phyloP scores from a whole-genome alignment of 2,888 invertebrate species.

The Sarcophaga subvicina region DNA sequence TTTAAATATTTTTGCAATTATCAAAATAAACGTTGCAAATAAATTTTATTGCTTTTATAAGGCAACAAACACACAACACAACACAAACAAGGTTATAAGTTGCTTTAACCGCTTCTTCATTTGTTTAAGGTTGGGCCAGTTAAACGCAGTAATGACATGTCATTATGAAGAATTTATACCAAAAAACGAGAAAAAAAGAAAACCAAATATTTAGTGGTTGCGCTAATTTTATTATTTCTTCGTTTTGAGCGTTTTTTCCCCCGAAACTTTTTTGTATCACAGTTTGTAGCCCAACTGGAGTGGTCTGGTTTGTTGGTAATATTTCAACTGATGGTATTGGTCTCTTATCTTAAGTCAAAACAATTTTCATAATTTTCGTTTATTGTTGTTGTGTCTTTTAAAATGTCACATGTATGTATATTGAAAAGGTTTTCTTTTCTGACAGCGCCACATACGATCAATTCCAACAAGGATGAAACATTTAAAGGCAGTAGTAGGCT shows the following conservation, averaged over 20 bases:
- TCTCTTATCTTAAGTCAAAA: slow-evolving; percentile 81
- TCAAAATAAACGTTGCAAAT: slow-evolving; percentile 74
- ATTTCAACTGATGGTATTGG: slow-evolving; percentile 69
- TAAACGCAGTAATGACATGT: slow-evolving; percentile 58
- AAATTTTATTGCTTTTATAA: slow-evolving; percentile 76
- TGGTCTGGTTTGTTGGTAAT: neutral
- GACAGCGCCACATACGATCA: neutral
- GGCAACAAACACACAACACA: neutral
- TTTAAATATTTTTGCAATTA: slow-evolving; percentile 48
- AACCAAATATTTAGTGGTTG: slow-evolving; percentile 47
- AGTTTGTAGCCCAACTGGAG: slow-evolving; percentile 54
- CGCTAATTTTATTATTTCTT: neutral
- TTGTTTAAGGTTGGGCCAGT: slow-evolving; percentile 64
- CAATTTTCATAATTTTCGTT: slow-evolving; percentile 79
- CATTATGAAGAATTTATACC: slow-evolving; percentile 46
- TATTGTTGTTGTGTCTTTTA: slow-evolving; percentile 12
- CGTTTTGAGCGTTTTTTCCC: neutral
- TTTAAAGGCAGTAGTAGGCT: slow-evolving; percentile 54
- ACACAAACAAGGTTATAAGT: neutral
- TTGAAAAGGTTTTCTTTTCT: neutral
- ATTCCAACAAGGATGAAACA: neutral
- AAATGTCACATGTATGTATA: too few species aligned
- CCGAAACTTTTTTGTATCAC: slow-evolving; percentile 69
- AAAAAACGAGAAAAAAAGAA: slow-evolving; percentile 19
- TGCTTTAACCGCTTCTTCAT: neutral